phyloP scores from a whole-genome alignment of 1,140 invertebrate genomes.

The Kradibia gibbosae region DNA sequence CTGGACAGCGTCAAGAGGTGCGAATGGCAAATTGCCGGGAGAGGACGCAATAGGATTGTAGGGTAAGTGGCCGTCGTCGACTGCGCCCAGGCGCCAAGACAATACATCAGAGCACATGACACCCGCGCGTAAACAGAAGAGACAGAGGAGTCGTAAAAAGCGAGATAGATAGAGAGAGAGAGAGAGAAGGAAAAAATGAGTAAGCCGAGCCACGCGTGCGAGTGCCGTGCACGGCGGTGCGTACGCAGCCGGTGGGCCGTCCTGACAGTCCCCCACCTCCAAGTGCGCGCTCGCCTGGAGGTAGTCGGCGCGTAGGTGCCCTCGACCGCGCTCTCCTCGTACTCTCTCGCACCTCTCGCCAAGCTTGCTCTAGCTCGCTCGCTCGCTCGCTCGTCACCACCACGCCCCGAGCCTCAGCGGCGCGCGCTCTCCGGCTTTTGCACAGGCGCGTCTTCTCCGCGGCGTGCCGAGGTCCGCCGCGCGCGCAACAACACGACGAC shows the following conservation, averaged over 20 bases:
- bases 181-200: neutral
- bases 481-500: neutral
- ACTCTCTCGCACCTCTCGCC: neutral
- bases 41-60: neutral
- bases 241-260: conserved; percentile 15
- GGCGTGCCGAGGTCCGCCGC: conserved; percentile 14
- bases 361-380: conserved; percentile 49
- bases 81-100: neutral
- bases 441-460: conserved; percentile 45
- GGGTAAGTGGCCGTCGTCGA: neutral
- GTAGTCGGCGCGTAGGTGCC: conserved; percentile 46
- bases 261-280: neutral
- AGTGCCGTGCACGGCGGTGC: neutral
- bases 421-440: conserved; percentile 1
- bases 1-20: neutral
- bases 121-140: conserved; percentile 1
- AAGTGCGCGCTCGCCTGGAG: conserved; percentile 51
- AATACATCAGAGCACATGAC: neutral
- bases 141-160: too few relatives aligned
- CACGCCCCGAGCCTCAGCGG: conserved; percentile 51
- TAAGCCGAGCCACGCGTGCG: neutral
- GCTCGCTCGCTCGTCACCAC: conserved; percentile 41
- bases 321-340: conserved; percentile 53
- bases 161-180: neutral
- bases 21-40: neutral